These are phyloP conservation scores for Corythaixoides concolor DNA, from an alignment of 2,113 vertebrate species.

Conservation along the genomic window DNA sequence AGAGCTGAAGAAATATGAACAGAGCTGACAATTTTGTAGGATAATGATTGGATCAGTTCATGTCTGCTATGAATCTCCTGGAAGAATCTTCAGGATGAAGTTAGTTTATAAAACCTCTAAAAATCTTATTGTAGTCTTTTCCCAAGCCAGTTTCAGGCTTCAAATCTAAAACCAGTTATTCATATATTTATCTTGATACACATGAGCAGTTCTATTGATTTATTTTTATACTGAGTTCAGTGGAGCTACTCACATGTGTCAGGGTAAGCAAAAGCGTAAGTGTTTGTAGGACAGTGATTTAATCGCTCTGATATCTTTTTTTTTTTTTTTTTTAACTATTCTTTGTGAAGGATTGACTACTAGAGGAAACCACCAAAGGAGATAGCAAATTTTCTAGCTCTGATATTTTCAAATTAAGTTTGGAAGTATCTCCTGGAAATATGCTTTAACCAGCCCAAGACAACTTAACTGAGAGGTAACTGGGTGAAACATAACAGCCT, in stretches of 20 bases:
- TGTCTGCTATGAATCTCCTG: background rate
- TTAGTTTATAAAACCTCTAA: background rate
- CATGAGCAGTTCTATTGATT: constrained; percentile 46
- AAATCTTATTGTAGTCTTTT: background rate
- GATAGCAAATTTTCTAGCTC: background rate
- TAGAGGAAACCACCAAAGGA: background rate
- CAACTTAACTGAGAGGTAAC: background rate
- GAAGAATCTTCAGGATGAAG: background rate
- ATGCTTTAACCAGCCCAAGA: background rate
- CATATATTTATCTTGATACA: constrained; percentile 24
- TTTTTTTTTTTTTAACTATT: background rate
- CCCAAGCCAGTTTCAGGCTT: background rate
- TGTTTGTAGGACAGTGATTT: constrained; percentile 46
- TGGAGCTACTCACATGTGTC: constrained; percentile 39
- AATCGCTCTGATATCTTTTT: constrained; percentile 35
- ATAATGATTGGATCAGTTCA: background rate
- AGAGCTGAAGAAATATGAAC: background rate
- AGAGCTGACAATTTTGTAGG: background rate
- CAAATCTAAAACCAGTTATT: background rate
- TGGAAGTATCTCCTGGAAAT: background rate
- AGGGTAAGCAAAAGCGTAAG: constrained; percentile 30
- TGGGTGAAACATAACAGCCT: background rate
- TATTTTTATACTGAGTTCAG: constrained; percentile 32
- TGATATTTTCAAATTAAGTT: background rate
- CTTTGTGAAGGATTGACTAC: background rate